Evolutionary conservation across 2,888 invertebrate genomes (phyloP).

Genomic region (Cephus sareptanus): DNA sequence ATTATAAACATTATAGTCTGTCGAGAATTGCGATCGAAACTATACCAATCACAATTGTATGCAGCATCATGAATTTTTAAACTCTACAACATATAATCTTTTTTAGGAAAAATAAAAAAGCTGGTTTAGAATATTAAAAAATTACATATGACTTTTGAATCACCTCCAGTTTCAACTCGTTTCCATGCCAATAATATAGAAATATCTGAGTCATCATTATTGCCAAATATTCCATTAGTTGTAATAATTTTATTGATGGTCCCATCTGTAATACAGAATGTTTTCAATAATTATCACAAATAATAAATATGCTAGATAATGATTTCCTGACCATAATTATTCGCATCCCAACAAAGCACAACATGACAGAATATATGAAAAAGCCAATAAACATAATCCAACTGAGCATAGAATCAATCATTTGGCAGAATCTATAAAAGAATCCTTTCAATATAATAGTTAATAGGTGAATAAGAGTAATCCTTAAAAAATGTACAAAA

Average conservation of each 20-base stretch:
- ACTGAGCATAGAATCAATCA: constrained; percentile 7
- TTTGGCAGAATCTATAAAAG: constrained; percentile 11
- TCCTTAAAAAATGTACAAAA: no score
- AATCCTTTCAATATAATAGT: background rate
- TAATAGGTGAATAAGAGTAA: no score
- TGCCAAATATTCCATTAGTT: background rate
- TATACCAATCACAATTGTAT: no score
- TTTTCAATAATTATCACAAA: no score
- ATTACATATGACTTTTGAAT: background rate
- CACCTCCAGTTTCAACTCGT: constrained; percentile 9
- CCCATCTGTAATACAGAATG: background rate
- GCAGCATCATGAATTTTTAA: no score
- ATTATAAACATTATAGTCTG: constrained; percentile 5
- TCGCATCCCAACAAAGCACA: background rate
- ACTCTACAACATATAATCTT: no score
- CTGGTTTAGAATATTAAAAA: no score
- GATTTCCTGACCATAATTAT: background rate
- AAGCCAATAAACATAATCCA: constrained; percentile 6
- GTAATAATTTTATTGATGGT: background rate
- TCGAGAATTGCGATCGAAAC: background rate
- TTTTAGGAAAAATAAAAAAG: no score
- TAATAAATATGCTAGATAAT: no score
- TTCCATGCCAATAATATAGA: constrained; percentile 15
- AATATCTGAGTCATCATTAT: constrained; percentile 1
- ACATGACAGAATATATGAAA: constrained; percentile 6